Evolutionary conservation across 2,888 invertebrate species (phyloP).

Genomic region (Ectemnius continuus): DNA sequence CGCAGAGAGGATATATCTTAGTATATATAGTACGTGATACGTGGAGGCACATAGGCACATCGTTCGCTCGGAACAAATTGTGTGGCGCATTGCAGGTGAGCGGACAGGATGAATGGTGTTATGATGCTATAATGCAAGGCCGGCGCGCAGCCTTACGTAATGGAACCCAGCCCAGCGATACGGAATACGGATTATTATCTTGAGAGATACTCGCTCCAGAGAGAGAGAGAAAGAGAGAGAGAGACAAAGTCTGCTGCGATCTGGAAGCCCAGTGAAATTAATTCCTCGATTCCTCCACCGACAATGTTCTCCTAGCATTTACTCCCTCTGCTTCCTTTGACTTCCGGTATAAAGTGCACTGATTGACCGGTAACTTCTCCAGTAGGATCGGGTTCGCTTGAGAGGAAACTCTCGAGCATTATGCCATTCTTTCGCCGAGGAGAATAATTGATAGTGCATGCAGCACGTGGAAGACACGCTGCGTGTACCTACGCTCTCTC

Average conservation of each 20-base stretch:
- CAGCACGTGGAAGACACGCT: neutral
- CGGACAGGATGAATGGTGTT: conserved; percentile 74
- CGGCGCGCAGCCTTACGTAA: conserved; percentile 70
- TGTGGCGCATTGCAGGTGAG: conserved; percentile 75
- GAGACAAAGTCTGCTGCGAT: too few species aligned
- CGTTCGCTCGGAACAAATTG: conserved; percentile 62
- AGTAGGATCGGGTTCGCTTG: neutral
- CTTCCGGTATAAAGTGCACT: neutral
- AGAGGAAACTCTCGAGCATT: neutral
- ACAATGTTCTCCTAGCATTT: neutral
- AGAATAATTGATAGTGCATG: neutral
- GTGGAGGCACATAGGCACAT: neutral
- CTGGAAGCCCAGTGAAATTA: conserved; percentile 23
- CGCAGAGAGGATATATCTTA: neutral
- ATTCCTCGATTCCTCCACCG: conserved; percentile 40
- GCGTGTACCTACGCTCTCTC: neutral
- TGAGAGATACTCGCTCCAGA: conserved; percentile 52
- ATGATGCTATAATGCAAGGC: conserved; percentile 76
- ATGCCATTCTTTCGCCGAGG: neutral
- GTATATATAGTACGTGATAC: neutral
- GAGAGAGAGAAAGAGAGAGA: too few species aligned
- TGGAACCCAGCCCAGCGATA: conserved; percentile 68
- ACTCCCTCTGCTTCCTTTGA: neutral
- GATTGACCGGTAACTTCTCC: neutral
- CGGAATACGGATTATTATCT: conserved; percentile 67